Evolutionary conservation across 2,888 invertebrate species (phyloP).

Genomic region (Lamellibrachia columna): DNA sequence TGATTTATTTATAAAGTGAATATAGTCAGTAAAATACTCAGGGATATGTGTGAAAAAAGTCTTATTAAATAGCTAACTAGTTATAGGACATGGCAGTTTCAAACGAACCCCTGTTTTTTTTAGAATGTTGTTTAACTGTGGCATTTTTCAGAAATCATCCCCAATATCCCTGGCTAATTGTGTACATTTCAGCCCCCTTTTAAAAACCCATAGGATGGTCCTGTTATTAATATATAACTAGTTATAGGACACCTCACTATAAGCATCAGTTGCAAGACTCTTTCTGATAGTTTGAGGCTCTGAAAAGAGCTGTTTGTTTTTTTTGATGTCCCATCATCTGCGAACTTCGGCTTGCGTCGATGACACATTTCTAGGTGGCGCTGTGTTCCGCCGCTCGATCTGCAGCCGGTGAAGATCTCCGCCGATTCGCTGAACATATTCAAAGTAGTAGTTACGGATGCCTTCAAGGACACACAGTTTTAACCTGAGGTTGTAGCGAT

Average conservation of each 20-base stretch:
- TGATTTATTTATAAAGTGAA: no score
- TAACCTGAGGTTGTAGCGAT: slow-evolving; percentile 27
- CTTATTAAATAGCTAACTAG: no score
- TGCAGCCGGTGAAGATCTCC: neutral
- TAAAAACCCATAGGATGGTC: no score
- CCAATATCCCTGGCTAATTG: no score
- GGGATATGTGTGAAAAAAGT: no score
- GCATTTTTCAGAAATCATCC: no score
- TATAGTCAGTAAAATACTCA: no score
- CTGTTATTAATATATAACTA: no score
- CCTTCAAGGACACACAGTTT: slow-evolving; percentile 33
- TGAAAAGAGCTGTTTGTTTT: neutral
- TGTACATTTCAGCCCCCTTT: no score
- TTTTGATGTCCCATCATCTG: neutral
- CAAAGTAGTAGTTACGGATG: slow-evolving; percentile 29
- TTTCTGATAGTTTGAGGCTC: neutral
- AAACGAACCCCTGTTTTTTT: no score
- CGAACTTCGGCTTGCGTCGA: neutral
- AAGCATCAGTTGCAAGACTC: neutral
- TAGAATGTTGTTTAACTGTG: no score
- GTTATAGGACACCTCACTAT: neutral
- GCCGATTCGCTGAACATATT: slow-evolving; percentile 25
- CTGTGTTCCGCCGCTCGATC: neutral
- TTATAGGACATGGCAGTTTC: no score
- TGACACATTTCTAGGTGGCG: neutral